Conservation (phyloP, 2,888 invertebrate genomes). For the Idaea dimidiata region DNA sequence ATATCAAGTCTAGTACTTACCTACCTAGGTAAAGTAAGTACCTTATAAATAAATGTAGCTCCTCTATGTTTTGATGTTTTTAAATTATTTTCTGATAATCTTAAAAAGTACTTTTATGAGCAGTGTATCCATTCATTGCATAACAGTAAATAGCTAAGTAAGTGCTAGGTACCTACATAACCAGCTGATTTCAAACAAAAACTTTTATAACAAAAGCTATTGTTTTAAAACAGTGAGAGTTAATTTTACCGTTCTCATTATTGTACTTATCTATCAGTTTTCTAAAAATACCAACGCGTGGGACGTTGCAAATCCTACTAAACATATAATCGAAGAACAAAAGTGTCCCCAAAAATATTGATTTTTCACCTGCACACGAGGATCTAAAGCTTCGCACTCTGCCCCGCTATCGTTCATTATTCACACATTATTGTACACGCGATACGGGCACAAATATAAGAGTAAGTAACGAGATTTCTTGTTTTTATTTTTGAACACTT, state of each 20-base stretch:
- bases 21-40: too few species aligned
- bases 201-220: constrained; percentile 20
- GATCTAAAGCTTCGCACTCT: constrained; percentile 88
- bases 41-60: too few species aligned
- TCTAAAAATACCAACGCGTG: background rate
- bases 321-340: background rate
- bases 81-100: background rate
- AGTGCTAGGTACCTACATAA: background rate
- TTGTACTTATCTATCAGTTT: background rate
- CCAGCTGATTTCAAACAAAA: constrained; percentile 15
- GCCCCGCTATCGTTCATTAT: constrained; percentile 82
- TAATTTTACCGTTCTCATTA: constrained; percentile 10
- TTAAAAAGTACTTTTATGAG: too few species aligned
- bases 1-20: too few species aligned
- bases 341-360: constrained; percentile 52
- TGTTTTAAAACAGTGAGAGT: constrained; percentile 17
- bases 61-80: background rate
- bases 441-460: constrained; percentile 49
- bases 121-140: constrained; percentile 13
- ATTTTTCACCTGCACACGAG: constrained; percentile 87
- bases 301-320: background rate
- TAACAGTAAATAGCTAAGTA: constrained; percentile 20
- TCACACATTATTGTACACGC: constrained; percentile 48
- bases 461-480: constrained; percentile 34
- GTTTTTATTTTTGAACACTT: background rate